Conservation (phyloP, 2,113 vertebrate genomes). For the Miniopterus natalensis region DNA sequence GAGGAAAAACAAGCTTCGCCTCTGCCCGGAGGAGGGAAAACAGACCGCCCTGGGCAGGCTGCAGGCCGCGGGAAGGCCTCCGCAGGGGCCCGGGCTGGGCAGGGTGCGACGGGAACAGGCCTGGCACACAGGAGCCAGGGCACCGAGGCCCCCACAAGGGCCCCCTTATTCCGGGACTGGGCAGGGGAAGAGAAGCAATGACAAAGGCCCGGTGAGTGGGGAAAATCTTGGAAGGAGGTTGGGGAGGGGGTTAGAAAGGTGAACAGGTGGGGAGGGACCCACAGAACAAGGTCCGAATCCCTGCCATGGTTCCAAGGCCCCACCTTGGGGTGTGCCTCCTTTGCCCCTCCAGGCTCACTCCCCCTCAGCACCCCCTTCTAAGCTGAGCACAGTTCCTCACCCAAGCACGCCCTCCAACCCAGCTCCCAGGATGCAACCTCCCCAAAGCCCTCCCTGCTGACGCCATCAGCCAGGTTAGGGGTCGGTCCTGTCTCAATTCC, state of each 20-base stretch:
- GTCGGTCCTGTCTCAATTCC: background rate
- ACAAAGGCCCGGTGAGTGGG: background rate
- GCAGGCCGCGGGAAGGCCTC: background rate
- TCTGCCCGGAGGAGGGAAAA: constrained; percentile 85
- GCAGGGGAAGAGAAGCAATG: background rate
- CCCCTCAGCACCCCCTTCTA: too few species aligned
- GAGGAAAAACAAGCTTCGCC: constrained; percentile 87
- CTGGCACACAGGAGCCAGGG: background rate
- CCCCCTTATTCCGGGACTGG: background rate
- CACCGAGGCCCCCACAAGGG: background rate
- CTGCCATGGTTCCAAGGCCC: too few species aligned
- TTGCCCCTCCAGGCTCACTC: background rate
- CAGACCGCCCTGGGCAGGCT: constrained; percentile 74
- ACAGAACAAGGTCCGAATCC: background rate
- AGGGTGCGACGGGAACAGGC: background rate
- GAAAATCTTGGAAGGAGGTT: background rate
- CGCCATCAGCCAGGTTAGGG: background rate
- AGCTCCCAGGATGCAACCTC: too few species aligned
- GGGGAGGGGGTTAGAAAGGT: background rate
- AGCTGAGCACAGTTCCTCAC: background rate
- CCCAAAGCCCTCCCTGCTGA: background rate
- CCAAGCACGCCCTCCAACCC: too few species aligned
- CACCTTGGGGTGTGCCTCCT: too few species aligned
- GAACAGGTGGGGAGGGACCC: background rate
- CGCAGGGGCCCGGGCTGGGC: background rate